These are phyloP conservation scores for Orius insidiosus DNA, from an alignment of 1,140 invertebrate genomes.

Conservation along the genomic window DNA sequence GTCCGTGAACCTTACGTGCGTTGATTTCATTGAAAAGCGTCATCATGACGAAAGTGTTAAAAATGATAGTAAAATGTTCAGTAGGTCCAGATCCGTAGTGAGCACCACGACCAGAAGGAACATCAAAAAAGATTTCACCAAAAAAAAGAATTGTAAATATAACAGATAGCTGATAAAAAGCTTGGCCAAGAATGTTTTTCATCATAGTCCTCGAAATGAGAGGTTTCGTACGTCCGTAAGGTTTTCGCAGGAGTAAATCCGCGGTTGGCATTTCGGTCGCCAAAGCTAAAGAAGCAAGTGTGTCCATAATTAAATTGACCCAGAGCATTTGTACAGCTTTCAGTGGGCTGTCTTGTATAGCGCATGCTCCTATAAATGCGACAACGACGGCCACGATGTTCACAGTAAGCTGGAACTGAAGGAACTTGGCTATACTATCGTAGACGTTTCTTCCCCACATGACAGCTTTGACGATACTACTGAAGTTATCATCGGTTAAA, in stretches of 20 bases:
- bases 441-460: conserved; percentile 99
- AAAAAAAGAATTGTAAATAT: conserved; percentile 88
- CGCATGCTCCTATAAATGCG: conserved; percentile 94
- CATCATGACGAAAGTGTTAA: conserved; percentile 99
- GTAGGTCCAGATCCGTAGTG: conserved; percentile 46
- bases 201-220: conserved; percentile 97
- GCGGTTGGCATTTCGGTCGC: conserved; percentile 96
- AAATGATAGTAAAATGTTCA: conserved; percentile 97
- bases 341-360: conserved; percentile 85
- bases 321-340: conserved; percentile 99
- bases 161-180: conserved; percentile 85
- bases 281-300: conserved; percentile 88
- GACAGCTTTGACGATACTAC: conserved; percentile 97
- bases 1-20: conserved; percentile 96
- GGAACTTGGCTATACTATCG: conserved; percentile 97
- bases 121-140: conserved; percentile 75
- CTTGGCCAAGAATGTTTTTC: conserved; percentile 97
- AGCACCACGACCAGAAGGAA: conserved; percentile 65
- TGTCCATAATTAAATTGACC: conserved; percentile 99
- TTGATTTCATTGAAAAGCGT: conserved; percentile 99
- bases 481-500: conserved; percentile 98
- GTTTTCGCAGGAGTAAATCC: conserved; percentile 84
- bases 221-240: conserved; percentile 95
- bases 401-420: conserved; percentile 97
- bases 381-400: conserved; percentile 96